Evolutionary conservation across 1,140 invertebrate species (phyloP).

Genomic region (Drosophila nannoptera): DNA sequence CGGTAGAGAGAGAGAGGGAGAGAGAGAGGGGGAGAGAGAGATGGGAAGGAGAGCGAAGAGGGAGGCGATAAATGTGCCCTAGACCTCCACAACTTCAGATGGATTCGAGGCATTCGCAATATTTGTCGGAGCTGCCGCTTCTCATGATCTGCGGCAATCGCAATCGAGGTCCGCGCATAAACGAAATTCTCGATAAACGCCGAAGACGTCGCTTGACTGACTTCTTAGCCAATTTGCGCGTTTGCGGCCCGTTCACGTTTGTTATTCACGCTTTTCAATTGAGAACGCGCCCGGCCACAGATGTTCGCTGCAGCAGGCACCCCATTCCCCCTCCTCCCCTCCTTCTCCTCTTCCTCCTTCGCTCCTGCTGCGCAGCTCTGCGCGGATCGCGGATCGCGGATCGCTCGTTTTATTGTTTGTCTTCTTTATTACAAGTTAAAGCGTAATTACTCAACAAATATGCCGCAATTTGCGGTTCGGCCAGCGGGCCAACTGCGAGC

Average conservation of each 20-base stretch:
- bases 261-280: constrained; percentile 77
- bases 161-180: constrained; percentile 35
- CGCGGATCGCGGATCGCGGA: constrained; percentile 36
- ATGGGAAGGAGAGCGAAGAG: not conserved
- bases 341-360: not conserved
- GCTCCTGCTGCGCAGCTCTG: not conserved
- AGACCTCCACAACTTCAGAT: too few relatives aligned
- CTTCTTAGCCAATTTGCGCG: constrained; percentile 70
- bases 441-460: constrained; percentile 78
- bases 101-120: too few relatives aligned
- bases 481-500: constrained; percentile 11
- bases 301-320: constrained; percentile 16
- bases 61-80: too few relatives aligned
- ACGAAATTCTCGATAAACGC: constrained; percentile 22
- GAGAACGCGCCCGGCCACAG: constrained; percentile 66
- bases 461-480: constrained; percentile 72
- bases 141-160: constrained; percentile 11
- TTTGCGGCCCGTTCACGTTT: constrained; percentile 69
- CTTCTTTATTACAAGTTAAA: constrained; percentile 78
- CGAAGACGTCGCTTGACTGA: constrained; percentile 40
- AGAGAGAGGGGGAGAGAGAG: not conserved
- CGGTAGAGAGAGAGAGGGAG: not conserved
- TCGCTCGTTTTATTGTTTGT: constrained; percentile 74
- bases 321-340: not conserved
- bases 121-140: too few relatives aligned